These are phyloP conservation scores for Bombus sylvicola DNA, from an alignment of 1,140 invertebrate species.

Conservation along the genomic window DNA sequence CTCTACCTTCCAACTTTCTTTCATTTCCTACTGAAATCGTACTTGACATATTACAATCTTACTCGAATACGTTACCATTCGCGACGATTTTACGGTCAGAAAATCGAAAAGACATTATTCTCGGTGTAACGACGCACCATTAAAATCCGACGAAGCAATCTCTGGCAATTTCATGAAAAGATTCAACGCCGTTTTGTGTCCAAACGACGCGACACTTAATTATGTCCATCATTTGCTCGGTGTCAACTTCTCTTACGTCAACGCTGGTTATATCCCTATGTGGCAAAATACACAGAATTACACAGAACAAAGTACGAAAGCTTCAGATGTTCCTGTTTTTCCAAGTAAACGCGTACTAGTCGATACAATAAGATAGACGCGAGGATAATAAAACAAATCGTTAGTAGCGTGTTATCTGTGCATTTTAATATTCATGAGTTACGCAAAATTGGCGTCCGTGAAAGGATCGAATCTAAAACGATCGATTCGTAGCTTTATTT, in stretches of 20 bases:
- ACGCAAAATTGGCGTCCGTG: not conserved
- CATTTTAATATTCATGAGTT: not conserved
- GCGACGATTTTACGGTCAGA: not conserved
- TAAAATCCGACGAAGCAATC: not conserved
- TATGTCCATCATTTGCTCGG: not conserved
- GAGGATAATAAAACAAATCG: slow-evolving; percentile 9
- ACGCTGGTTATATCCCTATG: not conserved
- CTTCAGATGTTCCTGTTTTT: not conserved
- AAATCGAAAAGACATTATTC: not conserved
- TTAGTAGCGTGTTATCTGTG: not conserved
- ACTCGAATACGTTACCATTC: not conserved
- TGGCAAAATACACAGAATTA: not conserved
- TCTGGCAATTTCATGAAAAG: not conserved
- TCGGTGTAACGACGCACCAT: not conserved
- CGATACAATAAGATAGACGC: not conserved
- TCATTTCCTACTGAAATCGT: no score
- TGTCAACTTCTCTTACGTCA: slow-evolving; percentile 4
- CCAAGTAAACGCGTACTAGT: not conserved
- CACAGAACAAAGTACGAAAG: not conserved
- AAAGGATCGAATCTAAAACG: not conserved
- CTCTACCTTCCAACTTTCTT: no score
- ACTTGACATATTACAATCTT: not conserved
- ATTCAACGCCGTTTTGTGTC: not conserved
- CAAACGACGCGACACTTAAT: not conserved
- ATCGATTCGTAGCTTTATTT: no score